Percentiles rank a stretch among this genome's conserved stretches.
Conservation (phyloP, 1,140 invertebrate genomes). For the Harlomillsia oculata region DNA sequence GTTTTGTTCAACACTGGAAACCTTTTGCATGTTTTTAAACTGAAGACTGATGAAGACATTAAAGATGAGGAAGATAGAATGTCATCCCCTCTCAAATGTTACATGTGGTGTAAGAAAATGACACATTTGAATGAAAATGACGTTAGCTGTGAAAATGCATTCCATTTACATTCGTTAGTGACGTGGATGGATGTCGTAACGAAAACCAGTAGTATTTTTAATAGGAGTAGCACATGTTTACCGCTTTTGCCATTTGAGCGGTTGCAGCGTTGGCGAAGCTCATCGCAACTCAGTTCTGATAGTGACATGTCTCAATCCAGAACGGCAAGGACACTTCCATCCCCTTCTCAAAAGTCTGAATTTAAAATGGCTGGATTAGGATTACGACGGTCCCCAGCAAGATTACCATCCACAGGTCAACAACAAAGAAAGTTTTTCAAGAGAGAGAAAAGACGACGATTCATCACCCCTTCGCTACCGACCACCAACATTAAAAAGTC, state of each 20-base stretch:
- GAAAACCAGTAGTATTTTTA: too few relatives aligned
- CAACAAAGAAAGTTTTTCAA: conserved; percentile 33
- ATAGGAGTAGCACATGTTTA: too few relatives aligned
- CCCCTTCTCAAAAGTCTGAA: background rate
- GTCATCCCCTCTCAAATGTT: too few relatives aligned
- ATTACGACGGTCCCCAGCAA: too few relatives aligned
- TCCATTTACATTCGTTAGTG: too few relatives aligned
- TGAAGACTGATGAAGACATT: conserved; percentile 1
- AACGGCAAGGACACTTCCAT: background rate
- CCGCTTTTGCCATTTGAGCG: too few relatives aligned
- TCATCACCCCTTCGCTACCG: background rate
- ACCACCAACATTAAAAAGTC: conserved; percentile 1
- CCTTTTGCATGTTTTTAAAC: conserved; percentile 53
- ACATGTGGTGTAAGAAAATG: too few relatives aligned
- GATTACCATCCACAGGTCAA: conserved; percentile 6
- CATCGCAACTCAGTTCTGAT: background rate
- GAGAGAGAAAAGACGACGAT: background rate
- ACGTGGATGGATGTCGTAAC: too few relatives aligned
- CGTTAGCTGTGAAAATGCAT: too few relatives aligned
- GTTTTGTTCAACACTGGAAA: conserved; percentile 62
- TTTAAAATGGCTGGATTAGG: too few relatives aligned
- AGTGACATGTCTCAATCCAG: background rate
- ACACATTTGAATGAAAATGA: too few relatives aligned
- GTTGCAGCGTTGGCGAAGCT: background rate
- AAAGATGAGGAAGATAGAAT: conserved; percentile 1